Base-by-base conservation (phyloP, 2,113 vertebrate genomes). In the Daphoenositta chrysoptera region DNA sequence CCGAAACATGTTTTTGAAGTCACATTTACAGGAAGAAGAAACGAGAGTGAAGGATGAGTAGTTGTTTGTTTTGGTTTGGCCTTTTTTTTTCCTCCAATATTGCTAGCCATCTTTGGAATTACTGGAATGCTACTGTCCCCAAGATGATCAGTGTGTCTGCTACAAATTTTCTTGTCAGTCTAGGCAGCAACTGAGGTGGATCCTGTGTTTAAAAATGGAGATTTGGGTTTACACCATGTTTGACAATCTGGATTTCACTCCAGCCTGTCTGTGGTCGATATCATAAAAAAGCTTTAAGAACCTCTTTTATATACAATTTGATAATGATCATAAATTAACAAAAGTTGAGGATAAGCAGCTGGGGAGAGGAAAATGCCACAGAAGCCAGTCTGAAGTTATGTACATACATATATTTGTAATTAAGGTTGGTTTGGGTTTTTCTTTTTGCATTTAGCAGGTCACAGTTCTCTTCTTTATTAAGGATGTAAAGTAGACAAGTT, bases 331-430 rank as follows among this genome's bases (percentile, higher is more conserved):
- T 11, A 89, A 80, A 64, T 35, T 10, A 89, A 69, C 3, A 72
- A 12, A n/a, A 83, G 11, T 10, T 66, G 40, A 83, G 7, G 35
- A 61, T 13, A 17, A 39, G 9, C 16, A 35, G 33, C 0, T 50
- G 18, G 7, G 15, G 37, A 69, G 26, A 84, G 0, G 3, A 23
- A 11, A 69, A 70, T 5, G 2, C 11, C 33, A 58, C 0, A 82
- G 58, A 40, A 85, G 73, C 15, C 2, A 7, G 40, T 33, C 35
- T 82, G 22, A 85, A 85, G 20, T 33, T 21, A 77, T 2, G 9
- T 26, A 26, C 0, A 3, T 11, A 58, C 3, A 6, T 3, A 37
- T 16, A 56, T 42, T 71, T 44, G 19, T 4, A 7, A 4, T 47
- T 54, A 63, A 45, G 19, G 9, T 45, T 45, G 15, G 21, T 47